Percentiles rank a stretch among this genome's conserved stretches.
phyloP scores from a whole-genome alignment of 2,888 invertebrate species.

The Rhaphigaster nebulosa region DNA sequence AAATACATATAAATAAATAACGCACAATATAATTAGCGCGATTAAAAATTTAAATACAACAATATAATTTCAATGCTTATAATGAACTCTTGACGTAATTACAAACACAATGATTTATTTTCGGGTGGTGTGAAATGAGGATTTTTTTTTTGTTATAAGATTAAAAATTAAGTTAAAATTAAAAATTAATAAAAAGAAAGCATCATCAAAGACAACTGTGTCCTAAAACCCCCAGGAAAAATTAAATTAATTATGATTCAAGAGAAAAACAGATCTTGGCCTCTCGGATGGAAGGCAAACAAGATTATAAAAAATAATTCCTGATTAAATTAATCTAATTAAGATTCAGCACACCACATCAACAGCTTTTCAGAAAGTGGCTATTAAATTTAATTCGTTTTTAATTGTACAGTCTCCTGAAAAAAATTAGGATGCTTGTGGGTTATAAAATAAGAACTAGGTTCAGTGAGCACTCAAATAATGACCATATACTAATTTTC shows the following conservation, averaged over 20 bases:
- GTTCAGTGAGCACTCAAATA: no score
- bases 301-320: constrained; percentile 4
- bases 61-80: no score
- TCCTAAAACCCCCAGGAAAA: not conserved
- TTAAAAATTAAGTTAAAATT: constrained; percentile 1
- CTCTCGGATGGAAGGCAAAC: not conserved
- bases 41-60: no score
- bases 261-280: not conserved
- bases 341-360: not conserved
- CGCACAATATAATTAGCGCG: no score
- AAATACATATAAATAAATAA: no score
- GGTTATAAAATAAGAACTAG: not conserved
- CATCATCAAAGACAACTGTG: not conserved
- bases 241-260: not conserved
- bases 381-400: not conserved
- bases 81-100: no score
- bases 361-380: not conserved
- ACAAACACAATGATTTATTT: no score
- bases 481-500: no score
- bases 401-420: not conserved
- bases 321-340: not conserved
- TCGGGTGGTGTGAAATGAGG: no score
- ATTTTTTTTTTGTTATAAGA: no score
- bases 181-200: not conserved
- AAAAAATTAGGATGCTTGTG: not conserved